A percentile compares a stretch with the other conserved stretches of the same genome.
These are phyloP conservation scores for Atta colombica DNA, from an alignment of 1,140 invertebrate species.

Conservation along the genomic window DNA sequence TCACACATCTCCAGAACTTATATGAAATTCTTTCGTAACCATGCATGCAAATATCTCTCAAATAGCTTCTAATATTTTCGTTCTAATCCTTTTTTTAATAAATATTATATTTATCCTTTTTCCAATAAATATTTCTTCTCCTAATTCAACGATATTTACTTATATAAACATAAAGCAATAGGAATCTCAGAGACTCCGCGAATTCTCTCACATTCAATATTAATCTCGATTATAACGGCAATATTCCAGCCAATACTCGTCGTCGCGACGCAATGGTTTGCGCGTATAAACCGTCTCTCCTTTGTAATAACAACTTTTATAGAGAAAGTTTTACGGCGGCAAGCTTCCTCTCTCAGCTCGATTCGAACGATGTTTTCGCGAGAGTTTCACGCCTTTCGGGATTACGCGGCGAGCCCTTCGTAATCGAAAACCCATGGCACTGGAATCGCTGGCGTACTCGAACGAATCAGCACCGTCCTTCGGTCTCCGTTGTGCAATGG, in stretches of 20 bases:
- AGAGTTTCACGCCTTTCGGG: constrained; percentile 64
- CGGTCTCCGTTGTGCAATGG: constrained; percentile 29
- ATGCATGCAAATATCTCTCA: neutral
- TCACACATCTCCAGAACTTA: constrained; percentile 1
- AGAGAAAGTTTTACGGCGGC: constrained; percentile 55
- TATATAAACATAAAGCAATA: constrained; percentile 5
- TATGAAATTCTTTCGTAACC: constrained; percentile 5
- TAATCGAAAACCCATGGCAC: constrained; percentile 64
- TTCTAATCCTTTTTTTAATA: neutral
- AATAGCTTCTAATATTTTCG: neutral
- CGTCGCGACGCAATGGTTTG: constrained; percentile 9
- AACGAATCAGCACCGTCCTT: constrained; percentile 42
- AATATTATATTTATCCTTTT: neutral
- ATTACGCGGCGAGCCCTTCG: constrained; percentile 54
- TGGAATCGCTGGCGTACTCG: constrained; percentile 42
- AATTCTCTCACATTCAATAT: constrained; percentile 38
- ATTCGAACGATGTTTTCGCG: constrained; percentile 49
- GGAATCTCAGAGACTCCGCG: neutral
- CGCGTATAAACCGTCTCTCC: constrained; percentile 55
- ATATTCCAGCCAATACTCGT: constrained; percentile 10
- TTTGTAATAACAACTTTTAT: constrained; percentile 71
- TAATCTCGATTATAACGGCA: constrained; percentile 64
- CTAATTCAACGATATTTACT: neutral
- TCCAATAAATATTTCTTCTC: neutral
- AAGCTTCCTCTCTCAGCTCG: constrained; percentile 38